Conservation (phyloP, 2,888 invertebrate species). For the Ashinkailepas kermadecensis region DNA sequence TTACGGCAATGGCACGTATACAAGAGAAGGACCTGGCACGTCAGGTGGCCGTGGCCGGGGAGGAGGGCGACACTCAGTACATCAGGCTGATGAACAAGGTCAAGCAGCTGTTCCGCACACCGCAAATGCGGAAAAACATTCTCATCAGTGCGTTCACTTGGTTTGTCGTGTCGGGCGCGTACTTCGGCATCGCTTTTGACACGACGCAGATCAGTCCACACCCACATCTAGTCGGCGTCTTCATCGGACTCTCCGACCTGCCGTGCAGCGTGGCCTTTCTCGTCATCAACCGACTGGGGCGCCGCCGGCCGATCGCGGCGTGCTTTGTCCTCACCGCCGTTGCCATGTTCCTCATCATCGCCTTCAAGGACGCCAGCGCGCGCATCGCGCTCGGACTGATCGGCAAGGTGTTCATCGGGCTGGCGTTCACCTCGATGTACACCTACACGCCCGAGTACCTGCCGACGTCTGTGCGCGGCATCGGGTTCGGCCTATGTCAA, state of each 20-base stretch:
- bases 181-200: slow-evolving; percentile 44
- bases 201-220: slow-evolving; percentile 44
- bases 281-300: slow-evolving; percentile 43
- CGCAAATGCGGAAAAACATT: neutral
- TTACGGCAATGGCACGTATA: neutral
- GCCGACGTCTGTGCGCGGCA: slow-evolving; percentile 43
- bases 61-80: too few species aligned
- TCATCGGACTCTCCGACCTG: slow-evolving; percentile 45
- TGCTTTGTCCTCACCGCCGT: slow-evolving; percentile 43
- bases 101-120: neutral
- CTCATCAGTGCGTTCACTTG: neutral
- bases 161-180: slow-evolving; percentile 40
- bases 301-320: slow-evolving; percentile 43
- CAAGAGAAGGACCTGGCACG: neutral
- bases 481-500: slow-evolving; percentile 34
- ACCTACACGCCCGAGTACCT: slow-evolving; percentile 40
- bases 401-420: slow-evolving; percentile 43
- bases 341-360: slow-evolving; percentile 43
- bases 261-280: slow-evolving; percentile 42
- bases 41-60: neutral
- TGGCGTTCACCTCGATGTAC: slow-evolving; percentile 45
- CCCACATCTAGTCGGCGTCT: slow-evolving; percentile 47
- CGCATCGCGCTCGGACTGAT: slow-evolving; percentile 38
- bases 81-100: neutral
- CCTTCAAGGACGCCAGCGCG: slow-evolving; percentile 35